Evolutionary conservation across 2,797 vertebrate genomes (phyloP), one percentile per base, ranked within the genome.

Genomic region (Bryconaethiops microstoma): DNA sequence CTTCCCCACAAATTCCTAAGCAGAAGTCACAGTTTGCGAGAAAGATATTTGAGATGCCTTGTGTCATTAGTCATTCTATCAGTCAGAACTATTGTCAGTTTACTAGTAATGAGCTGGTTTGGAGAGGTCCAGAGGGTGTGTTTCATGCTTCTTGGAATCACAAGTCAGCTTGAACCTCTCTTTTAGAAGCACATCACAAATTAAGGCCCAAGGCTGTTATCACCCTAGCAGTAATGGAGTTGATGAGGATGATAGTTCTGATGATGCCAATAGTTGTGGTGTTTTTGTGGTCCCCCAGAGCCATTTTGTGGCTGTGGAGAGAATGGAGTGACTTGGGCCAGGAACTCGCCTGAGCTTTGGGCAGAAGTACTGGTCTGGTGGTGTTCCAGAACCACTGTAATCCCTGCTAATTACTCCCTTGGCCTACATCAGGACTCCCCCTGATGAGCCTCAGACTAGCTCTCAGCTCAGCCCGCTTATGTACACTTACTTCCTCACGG

Each of bases 371-470:
- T 80, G 82, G 82, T 89, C 88, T 91, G 90, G 87, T 88, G 69
- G 70, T 59, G 13, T 89, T 89, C 91, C 92, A 91, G 89, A 77
- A 65, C 77, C 88, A 83, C 86, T 87, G 87, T 92, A 94, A 94
- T 92, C 90, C 90, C 77, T 84, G 87, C 88, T 94, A 94, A 94
- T 94, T 92, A 91, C 86, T 92, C 91, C 91, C 89, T 85, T 88
- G 88, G 89, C 90, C 88, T 86, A 71, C 86, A 88, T 92, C 83
- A 88, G 89, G 86, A 83, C 83, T 90, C 80, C 84, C 85, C 86
- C 86, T 79, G 85, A 90, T 69, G 84, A 90, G 87, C 77, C 84
- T 82, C 84, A 21, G 42, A 74, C 65, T 68, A 45, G 82, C 60
- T 84, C 89, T 90, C 85, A 72, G 86, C 87, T 92, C 85, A 88